Evolutionary conservation across 2,888 invertebrate species (phyloP).

Genomic region (Syritta pipiens): DNA sequence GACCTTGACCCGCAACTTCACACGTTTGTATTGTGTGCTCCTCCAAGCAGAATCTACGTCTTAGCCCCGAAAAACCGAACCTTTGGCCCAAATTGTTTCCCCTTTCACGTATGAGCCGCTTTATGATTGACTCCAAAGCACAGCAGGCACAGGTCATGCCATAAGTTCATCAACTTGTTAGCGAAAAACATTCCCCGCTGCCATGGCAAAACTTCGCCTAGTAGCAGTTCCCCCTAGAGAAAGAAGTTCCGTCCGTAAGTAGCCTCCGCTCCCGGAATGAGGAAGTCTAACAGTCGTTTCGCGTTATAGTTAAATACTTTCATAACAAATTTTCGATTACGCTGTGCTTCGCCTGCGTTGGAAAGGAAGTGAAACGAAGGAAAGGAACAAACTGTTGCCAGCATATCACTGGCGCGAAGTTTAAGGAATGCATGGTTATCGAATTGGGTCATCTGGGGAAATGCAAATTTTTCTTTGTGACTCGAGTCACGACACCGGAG

Average conservation of each 20-base stretch:
- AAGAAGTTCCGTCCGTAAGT: too few relatives aligned
- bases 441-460: conserved; percentile 28
- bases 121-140: background rate
- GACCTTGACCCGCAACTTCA: conserved; percentile 24
- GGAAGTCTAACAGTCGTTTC: conserved; percentile 11
- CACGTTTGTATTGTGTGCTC: background rate
- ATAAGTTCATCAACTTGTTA: conserved; percentile 34
- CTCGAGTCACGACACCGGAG: conserved; percentile 8
- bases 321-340: background rate
- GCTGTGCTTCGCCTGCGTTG: background rate
- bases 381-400: conserved; percentile 38
- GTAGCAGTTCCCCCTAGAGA: background rate
- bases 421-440: conserved; percentile 40
- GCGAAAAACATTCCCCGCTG: conserved; percentile 9
- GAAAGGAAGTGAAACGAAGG: background rate
- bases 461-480: conserved; percentile 23
- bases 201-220: conserved; percentile 12
- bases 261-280: background rate
- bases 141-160: conserved; percentile 8
- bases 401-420: background rate
- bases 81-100: background rate
- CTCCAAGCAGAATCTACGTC: background rate
- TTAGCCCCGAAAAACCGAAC: background rate
- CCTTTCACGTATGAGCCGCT: conserved; percentile 14
- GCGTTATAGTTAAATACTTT: conserved; percentile 4